phyloP scores from a whole-genome alignment of 2,797 vertebrate genomes.

The Lindbergichthys nudifrons region DNA sequence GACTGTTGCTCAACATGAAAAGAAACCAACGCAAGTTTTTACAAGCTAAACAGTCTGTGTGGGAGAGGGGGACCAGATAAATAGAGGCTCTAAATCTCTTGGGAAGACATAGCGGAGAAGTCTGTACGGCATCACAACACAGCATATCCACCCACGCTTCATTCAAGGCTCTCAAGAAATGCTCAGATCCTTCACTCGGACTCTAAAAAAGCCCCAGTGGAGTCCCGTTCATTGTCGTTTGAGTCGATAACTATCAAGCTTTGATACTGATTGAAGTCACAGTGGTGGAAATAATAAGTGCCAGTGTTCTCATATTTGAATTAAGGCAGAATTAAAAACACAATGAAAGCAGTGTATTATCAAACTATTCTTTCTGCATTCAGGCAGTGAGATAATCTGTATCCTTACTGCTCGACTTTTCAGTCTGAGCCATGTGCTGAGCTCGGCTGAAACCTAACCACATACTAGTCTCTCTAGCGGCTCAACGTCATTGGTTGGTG shows the following conservation, averaged over 20 bases:
- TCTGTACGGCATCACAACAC: slow-evolving; percentile 38
- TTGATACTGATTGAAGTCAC: slow-evolving; percentile 13
- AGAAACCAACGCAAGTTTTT: slow-evolving; percentile 8
- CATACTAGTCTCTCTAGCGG: slow-evolving; percentile 38
- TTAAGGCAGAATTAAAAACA: slow-evolving; percentile 2
- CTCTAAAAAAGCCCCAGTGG: slow-evolving; percentile 5
- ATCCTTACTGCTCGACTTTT: slow-evolving; percentile 25
- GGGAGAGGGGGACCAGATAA: slow-evolving; percentile 32
- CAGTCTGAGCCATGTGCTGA: slow-evolving; percentile 48
- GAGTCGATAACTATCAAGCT: slow-evolving; percentile 12
- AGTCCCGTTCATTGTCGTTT: slow-evolving; percentile 4
- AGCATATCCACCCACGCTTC: slow-evolving; percentile 58
- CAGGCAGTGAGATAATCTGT: slow-evolving; percentile 27
- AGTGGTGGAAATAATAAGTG: slow-evolving; percentile 10
- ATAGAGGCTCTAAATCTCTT: slow-evolving; percentile 41
- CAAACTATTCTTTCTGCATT: slow-evolving; percentile 3
- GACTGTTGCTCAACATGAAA: slow-evolving; percentile 11
- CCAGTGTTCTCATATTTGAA: slow-evolving; percentile 18
- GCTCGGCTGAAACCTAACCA: slow-evolving; percentile 51
- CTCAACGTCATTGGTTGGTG: slow-evolving; percentile 58
- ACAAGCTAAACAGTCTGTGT: slow-evolving; percentile 28
- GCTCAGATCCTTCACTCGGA: slow-evolving; percentile 16
- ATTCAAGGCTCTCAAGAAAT: slow-evolving; percentile 36
- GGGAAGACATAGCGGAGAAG: slow-evolving; percentile 41
- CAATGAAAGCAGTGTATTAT: slow-evolving; percentile 7